phyloP scores from a whole-genome alignment of 2,888 invertebrate genomes.

The Mythimna impura region DNA sequence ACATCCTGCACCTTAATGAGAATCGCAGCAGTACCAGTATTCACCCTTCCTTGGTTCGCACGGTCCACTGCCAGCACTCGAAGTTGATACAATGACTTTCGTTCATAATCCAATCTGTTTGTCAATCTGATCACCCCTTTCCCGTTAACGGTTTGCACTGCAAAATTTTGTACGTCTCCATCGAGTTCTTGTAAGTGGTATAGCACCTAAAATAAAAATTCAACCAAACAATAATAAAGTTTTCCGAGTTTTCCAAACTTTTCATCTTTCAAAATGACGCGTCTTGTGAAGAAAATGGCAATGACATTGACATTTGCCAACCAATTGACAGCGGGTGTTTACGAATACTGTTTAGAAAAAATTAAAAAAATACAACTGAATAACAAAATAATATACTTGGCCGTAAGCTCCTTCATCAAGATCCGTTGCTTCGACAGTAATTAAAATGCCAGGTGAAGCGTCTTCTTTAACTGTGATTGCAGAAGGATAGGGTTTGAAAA shows the following conservation, averaged over 20 bases:
- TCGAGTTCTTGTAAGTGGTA: slow-evolving; percentile 96
- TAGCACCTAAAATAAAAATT: slow-evolving; percentile 90
- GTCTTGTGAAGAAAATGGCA: background rate
- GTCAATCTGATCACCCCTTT: slow-evolving; percentile 95
- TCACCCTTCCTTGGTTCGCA: slow-evolving; percentile 95
- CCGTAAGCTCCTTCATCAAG: slow-evolving; percentile 97
- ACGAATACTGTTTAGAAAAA: background rate
- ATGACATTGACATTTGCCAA: background rate
- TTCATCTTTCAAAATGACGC: background rate
- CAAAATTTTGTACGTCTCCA: slow-evolving; percentile 94
- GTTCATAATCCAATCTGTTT: slow-evolving; percentile 95
- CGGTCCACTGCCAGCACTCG: slow-evolving; percentile 95
- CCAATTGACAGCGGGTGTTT: slow-evolving; percentile 2
- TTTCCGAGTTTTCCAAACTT: slow-evolving; percentile 11
- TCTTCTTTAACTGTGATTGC: slow-evolving; percentile 95
- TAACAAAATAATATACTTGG: slow-evolving; percentile 90
- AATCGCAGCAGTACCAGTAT: slow-evolving; percentile 97
- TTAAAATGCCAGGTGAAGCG: slow-evolving; percentile 93
- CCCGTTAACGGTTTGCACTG: slow-evolving; percentile 95
- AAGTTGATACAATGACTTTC: slow-evolving; percentile 96
- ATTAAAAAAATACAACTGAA: background rate
- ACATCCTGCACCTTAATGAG: slow-evolving; percentile 96
- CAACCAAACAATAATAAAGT: slow-evolving; percentile 7
- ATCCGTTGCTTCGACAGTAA: slow-evolving; percentile 96
- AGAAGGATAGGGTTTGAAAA: slow-evolving; percentile 96